Base-by-base conservation (phyloP, 2,797 vertebrate genomes). In the Chelidonichthys spinosus region DNA sequence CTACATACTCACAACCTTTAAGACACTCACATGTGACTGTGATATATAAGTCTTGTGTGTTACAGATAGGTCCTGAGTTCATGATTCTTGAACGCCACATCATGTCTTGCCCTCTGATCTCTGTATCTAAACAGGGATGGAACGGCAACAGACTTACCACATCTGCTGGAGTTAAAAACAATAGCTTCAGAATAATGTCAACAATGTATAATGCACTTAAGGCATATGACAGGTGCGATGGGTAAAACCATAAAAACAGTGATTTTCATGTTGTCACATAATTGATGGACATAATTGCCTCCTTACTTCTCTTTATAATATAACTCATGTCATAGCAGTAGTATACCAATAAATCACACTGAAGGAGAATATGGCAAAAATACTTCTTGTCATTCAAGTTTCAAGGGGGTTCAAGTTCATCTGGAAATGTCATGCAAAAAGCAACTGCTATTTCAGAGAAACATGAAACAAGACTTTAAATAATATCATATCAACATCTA, bases 101-200 rank as follows among this genome's bases (percentile, higher is more conserved):
- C 58, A 35, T 37, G 33, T 49, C n/a, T 44, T 73, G 50, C n/a
- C 64, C 17, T 69, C 56, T 68, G 60, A 63, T 49, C 25, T 69
- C 32, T 69, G 17, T 4, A 32, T 35, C 75, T 35, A 63, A 7
- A 47, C 17, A 40, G n/a, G 33, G 11, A 44, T 62, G 35, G 37
- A 39, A 65, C 47, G 69, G 40, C 2, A 47, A 1, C 13, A 52
- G 18, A 18, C 13, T 56, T 11, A 13, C 13, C 18, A 78, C 49
- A 56, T 47, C 40, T 56, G 15, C 6, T 58, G 49, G 17, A 47
- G 35, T 14, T 9, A 36, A 53, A 58, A 49, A 52, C 7, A 58
- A 7, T 15, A 11, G 7, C 1, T 50, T 59, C 14, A 43, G 33
- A 3, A 39, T 15, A 10, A n/a, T 39, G 25, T 50, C 7, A 33